These are phyloP conservation scores for Dryas iulia DNA, from an alignment of 1,140 invertebrate species.

Conservation along the genomic window DNA sequence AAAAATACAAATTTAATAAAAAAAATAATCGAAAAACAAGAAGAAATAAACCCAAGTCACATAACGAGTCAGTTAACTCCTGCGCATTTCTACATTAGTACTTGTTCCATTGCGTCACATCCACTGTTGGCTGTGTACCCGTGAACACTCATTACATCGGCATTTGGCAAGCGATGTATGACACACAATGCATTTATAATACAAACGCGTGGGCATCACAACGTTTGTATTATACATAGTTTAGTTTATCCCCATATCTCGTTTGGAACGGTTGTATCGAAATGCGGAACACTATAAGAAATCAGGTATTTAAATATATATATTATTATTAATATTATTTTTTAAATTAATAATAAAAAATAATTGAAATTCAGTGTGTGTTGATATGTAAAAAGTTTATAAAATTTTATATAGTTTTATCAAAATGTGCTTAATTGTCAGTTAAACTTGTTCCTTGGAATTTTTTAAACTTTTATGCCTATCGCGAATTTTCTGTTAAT, in stretches of 20 bases:
- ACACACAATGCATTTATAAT: slow-evolving; percentile 8
- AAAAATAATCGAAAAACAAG: background rate
- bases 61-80: slow-evolving; percentile 22
- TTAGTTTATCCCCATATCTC: slow-evolving; percentile 8
- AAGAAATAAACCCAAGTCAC: background rate
- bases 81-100: slow-evolving; percentile 11
- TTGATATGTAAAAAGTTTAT: too few relatives aligned
- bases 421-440: too few relatives aligned
- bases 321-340: too few relatives aligned
- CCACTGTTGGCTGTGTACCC: slow-evolving; percentile 39
- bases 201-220: background rate
- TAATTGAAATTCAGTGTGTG: too few relatives aligned
- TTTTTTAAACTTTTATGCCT: too few relatives aligned
- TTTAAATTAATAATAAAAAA: too few relatives aligned
- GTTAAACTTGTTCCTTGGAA: too few relatives aligned
- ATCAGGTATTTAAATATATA: slow-evolving; percentile 44
- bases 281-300: slow-evolving; percentile 51
- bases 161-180: slow-evolving; percentile 23
- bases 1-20: too few relatives aligned
- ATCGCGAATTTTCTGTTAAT: too few relatives aligned
- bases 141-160: background rate
- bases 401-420: too few relatives aligned
- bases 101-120: slow-evolving; percentile 14
- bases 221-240: slow-evolving; percentile 3
- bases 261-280: slow-evolving; percentile 7